Evolutionary conservation across 2,113 vertebrate species (phyloP), one percentile per base, ranked within the genome.

Genomic region (Sinocyclocheilus anshuiensis): DNA sequence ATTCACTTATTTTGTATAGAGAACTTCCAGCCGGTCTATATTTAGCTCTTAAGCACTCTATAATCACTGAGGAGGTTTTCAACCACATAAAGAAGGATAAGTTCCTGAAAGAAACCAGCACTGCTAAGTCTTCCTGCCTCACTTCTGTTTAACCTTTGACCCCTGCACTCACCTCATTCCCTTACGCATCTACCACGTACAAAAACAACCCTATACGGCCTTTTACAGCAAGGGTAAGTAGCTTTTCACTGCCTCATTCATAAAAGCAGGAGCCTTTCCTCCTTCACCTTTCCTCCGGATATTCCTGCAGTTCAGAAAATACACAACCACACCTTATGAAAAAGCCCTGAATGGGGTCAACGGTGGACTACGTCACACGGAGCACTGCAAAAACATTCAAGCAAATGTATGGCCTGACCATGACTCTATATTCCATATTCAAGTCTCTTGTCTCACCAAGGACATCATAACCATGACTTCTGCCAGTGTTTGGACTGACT

Each of bases 141-240:
- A 89, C 83, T 89, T 75, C 84, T 72, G 59, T 88, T 87, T 89
- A 88, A 92, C 93, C 92, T 92, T 77, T 71, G 84, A 59, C 86
- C 91, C 84, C 45, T 48, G 0, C 6, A 18, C 85, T 86, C 57
- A 75, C 33, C 57, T 75, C 61, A 36, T 29, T 24, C 83, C 53
- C 24, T n/a, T 8, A 69, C 61, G 22, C 69, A 79, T 18, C 39
- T 78, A 77, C 72, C 71, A 24, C 57, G 71, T 88, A 29, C 82
- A 92, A 92, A 90, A 93, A 83, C 87, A 83, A 74, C 89, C 77
- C 90, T 82, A 63, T 50, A 77, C 80, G 42, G 87, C 82, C 63
- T 81, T 85, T 79, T 82, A 86, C 85, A 76, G 67, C 84, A 77
- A 29, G 53, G 72, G 87, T 84, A 61, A 81, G 84, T 84, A 42